phyloP scores from a whole-genome alignment of 2,888 invertebrate species.

The Agrochola lychnidis region DNA sequence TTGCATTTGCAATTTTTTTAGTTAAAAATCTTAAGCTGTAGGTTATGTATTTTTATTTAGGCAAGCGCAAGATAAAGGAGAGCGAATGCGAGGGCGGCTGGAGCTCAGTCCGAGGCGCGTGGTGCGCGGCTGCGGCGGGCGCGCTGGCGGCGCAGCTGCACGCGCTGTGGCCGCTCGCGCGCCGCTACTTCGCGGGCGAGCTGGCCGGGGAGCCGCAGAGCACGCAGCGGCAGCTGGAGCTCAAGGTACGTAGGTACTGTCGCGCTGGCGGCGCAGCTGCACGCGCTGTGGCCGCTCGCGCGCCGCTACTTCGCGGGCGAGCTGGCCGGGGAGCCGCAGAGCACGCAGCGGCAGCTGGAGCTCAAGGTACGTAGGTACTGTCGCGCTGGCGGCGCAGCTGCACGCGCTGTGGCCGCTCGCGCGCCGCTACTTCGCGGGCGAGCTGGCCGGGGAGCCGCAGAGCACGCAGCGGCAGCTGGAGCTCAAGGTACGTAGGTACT shows the following conservation, averaged over 20 bases:
- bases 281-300: conserved; percentile 98
- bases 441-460: conserved; percentile 93
- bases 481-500: conserved; percentile 91
- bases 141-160: conserved; percentile 91
- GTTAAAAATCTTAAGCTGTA: not conserved
- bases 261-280: conserved; percentile 90
- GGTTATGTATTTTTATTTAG: conserved; percentile 33
- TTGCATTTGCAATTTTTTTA: not conserved
- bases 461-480: conserved; percentile 93
- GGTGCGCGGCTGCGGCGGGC: conserved; percentile 84
- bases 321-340: conserved; percentile 93
- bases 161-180: conserved; percentile 98
- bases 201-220: conserved; percentile 93
- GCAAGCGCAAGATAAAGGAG: conserved; percentile 75
- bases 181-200: conserved; percentile 97
- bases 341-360: conserved; percentile 93
- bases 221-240: conserved; percentile 93
- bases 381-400: conserved; percentile 88
- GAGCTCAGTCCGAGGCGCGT: conserved; percentile 77
- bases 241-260: conserved; percentile 89
- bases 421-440: conserved; percentile 97
- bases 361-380: conserved; percentile 91
- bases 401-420: conserved; percentile 99
- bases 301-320: conserved; percentile 98
- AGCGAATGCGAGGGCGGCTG: conserved; percentile 72